Base-by-base conservation (phyloP, 2,797 vertebrate genomes). In the Chromobotia macracanthus region DNA sequence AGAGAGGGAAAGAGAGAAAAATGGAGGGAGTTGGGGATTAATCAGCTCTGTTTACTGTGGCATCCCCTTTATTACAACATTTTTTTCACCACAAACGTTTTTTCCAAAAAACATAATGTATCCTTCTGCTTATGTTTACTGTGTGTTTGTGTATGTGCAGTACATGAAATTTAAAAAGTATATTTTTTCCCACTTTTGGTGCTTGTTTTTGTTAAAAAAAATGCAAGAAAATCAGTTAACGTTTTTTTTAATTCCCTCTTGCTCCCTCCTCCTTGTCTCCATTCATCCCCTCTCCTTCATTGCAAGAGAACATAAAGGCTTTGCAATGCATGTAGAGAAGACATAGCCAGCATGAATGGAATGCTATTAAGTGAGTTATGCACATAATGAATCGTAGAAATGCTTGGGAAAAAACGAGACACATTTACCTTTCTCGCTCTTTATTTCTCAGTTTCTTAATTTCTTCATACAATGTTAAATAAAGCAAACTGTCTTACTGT, bases 21-120 rank as follows among this genome's bases (percentile, higher is more conserved):
- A 63, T 89, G 85, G 88, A 87, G 85, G 80, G 86, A 82, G 85
- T 83, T 90, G 87, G 86, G 92, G 95, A 96, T 96, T 95, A 96
- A 96, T 96, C 95, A 95, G 92, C 92, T 89, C 89, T 89, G 89
- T 91, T 91, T 92, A 88, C 90, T 89, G 91, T 91, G 92, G 91
- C 87, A 92, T 94, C 91, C 92, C 92, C 93, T 92, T 95, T 93
- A 87, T 85, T 85, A 86, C 80, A 69, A 84, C 88, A 88, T 88
- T 88, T 82, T 83, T 86, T 89, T 64, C 87, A 88, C 86, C 82
- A 72, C 84, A 89, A 87, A 77, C 80, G 80, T 74, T 78, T 82
- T 80, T 90, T 76, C 71, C 73, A 86, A 61, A 87, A 89, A 88
- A 89, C 84, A 84, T 68, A 3, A 18, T 67, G 65, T 85, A 84